These are phyloP conservation scores for Sebastes nivosus DNA, from an alignment of 2,797 vertebrate species.

Conservation along the genomic window DNA sequence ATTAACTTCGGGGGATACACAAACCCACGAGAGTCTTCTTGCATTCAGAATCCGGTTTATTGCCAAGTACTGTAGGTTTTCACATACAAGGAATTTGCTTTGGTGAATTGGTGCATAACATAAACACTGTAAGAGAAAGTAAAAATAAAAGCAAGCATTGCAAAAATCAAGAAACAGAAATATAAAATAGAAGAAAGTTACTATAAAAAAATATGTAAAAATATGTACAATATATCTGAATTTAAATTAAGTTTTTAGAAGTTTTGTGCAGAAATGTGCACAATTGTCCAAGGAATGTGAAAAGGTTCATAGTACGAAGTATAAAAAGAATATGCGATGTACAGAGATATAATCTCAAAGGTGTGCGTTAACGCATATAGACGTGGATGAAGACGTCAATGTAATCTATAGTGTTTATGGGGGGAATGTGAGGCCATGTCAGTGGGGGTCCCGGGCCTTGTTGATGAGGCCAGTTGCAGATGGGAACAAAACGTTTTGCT, in stretches of 20 bases:
- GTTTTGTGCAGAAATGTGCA: no score
- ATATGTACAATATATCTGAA: background rate
- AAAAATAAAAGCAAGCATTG: background rate
- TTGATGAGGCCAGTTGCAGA: background rate
- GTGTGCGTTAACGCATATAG: background rate
- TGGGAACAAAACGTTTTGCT: no score
- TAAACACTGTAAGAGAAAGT: background rate
- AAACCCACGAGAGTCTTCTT: background rate
- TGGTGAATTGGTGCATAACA: background rate
- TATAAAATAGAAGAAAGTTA: background rate
- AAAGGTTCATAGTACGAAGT: no score
- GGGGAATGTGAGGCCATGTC: rapidly evolving
- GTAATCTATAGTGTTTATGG: background rate
- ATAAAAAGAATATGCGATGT: no score
- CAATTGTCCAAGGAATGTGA: no score
- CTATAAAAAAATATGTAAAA: no score
- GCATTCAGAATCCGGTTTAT: background rate
- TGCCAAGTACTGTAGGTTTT: background rate
- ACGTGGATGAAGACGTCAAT: background rate
- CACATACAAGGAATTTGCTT: background rate
- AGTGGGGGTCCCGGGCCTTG: background rate
- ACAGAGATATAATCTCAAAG: background rate
- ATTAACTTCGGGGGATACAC: background rate
- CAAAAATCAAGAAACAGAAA: background rate
- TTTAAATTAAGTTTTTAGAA: background rate